Evolutionary conservation across 2,888 invertebrate genomes (phyloP).

Genomic region (Chirona hameri): DNA sequence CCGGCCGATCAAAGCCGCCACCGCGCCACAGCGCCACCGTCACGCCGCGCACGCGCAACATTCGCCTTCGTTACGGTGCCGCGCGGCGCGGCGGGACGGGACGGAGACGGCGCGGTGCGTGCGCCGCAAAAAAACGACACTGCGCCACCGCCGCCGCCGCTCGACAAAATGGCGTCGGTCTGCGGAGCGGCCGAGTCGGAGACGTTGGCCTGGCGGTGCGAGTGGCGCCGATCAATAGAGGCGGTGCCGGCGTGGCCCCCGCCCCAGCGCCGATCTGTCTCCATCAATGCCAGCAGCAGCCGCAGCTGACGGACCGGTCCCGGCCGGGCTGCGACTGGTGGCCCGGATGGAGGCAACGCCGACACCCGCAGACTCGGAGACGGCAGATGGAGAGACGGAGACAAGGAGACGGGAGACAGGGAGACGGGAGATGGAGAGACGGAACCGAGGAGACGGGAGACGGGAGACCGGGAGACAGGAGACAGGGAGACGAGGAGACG

Average conservation of each 20-base stretch:
- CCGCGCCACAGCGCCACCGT: background rate
- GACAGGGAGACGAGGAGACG: too few relatives aligned
- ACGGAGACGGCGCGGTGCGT: background rate
- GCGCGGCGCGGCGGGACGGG: background rate
- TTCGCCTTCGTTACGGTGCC: background rate
- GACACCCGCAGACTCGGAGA: too few relatives aligned
- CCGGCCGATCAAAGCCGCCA: background rate
- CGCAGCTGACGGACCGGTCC: too few relatives aligned
- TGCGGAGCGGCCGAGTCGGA: background rate
- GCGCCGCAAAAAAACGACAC: conserved; percentile 5
- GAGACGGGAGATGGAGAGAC: too few relatives aligned
- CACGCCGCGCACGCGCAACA: background rate
- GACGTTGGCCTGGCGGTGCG: background rate
- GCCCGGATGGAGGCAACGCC: too few relatives aligned
- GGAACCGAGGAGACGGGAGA: too few relatives aligned
- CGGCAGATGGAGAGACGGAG: too few relatives aligned
- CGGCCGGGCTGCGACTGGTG: too few relatives aligned
- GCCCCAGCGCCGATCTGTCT: background rate
- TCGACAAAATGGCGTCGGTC: background rate
- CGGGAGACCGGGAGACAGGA: too few relatives aligned
- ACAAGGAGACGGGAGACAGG: too few relatives aligned
- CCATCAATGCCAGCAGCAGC: background rate
- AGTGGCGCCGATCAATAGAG: background rate
- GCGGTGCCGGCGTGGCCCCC: background rate
- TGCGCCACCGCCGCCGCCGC: background rate